Evolutionary conservation across 2,888 invertebrate genomes (phyloP).

Genomic region (Anoncus sp.): DNA sequence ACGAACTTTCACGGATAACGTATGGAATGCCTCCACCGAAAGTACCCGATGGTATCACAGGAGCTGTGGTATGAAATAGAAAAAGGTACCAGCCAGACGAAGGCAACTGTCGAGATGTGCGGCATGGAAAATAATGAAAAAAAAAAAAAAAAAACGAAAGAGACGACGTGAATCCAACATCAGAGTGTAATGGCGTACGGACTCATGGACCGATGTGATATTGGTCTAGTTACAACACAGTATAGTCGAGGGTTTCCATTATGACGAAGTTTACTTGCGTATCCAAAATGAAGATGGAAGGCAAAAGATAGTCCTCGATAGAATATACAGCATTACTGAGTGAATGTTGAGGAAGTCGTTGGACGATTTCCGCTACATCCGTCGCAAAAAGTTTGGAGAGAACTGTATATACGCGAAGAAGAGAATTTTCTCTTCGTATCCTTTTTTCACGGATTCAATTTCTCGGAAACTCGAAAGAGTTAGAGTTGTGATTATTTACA

Average conservation of each 20-base stretch:
- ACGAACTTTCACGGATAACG: constrained; percentile 5
- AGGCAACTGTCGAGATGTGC: constrained; percentile 33
- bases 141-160: constrained; percentile 13
- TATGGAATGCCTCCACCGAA: constrained; percentile 14
- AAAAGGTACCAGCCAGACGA: constrained; percentile 19
- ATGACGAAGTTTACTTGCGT: constrained; percentile 65
- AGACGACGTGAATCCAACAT: constrained; percentile 1
- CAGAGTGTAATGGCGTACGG: background rate
- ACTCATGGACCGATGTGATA: constrained; percentile 6
- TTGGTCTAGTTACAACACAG: constrained; percentile 7
- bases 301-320: constrained; percentile 27
- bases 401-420: constrained; percentile 13
- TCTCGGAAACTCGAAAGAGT: constrained; percentile 54
- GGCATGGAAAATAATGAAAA: constrained; percentile 15
- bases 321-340: constrained; percentile 42
- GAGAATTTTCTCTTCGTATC: constrained; percentile 44
- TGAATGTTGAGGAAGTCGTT: constrained; percentile 52
- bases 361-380: constrained; percentile 49
- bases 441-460: constrained; percentile 55
- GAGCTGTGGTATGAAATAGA: constrained; percentile 30
- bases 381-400: constrained; percentile 29
- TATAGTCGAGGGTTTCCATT: constrained; percentile 63
- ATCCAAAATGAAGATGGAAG: constrained; percentile 51
- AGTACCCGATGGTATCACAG: constrained; percentile 18
- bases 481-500: constrained; percentile 60